Evolutionary conservation across 53 echinoderm and acorn worm genomes (phyloP), one percentile per base, ranked within the genome.

Genomic region (Henricia sp.): DNA sequence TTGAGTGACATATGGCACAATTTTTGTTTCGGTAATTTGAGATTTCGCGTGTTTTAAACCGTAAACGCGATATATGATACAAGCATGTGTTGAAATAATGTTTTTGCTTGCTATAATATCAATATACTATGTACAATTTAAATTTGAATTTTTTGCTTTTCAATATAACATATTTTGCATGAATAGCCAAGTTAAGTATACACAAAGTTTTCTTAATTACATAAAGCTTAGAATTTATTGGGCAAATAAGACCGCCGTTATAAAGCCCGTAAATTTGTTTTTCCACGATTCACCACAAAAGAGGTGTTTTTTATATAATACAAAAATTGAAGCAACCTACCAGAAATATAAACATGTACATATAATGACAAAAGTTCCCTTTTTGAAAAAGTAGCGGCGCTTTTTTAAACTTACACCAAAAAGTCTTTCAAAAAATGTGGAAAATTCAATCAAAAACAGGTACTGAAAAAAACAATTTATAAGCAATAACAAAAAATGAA

Each of bases 81-180:
- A 80, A 80, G 80, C 80, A 80, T 44, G 64, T 62, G 63, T 46
- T 41, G 63, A 64, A 63, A 62, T 62, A 62, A 80, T 46, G 41
- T 60, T 48, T 80, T 80, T 38, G 55, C 29, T 80, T 80, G 20
- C 62, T 63, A 64, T 57, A 63, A 63, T 44, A 46, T 62, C 35
- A 80, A 80, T 80, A 80, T 80, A 76, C 40, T 80, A 80, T 80
- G 39, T 80, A 80, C 80, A 80, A 80, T 43, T 80, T 57, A 59
- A 77, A 77, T 59, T 43, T 80, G 42, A 23, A 63, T n/a, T n/a
- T 44, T 70, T 80, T 80, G 41, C 62, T 63, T 80, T 63, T 80
- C 62, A 80, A 80, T 80, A 80, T 80, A 80, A 80, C 80, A 80
- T 77, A 74, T 64, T 80, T 80, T 80, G 80, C 62, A 63, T 62